Base-by-base conservation (phyloP, 1,140 invertebrate genomes). In the Anagrus nilaparvatae region DNA sequence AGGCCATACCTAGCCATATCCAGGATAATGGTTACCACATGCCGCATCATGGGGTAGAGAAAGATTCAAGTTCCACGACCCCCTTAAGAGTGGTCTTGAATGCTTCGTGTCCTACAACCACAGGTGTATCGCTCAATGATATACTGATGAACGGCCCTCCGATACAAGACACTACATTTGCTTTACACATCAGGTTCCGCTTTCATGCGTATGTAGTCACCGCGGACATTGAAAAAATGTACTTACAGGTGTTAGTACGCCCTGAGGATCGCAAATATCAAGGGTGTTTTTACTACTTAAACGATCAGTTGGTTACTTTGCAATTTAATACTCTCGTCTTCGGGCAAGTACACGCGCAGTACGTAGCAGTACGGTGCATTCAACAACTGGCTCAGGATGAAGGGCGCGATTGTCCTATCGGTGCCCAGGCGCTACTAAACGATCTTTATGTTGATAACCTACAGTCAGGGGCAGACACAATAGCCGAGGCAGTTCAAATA, bases 161-260 rank as follows among this genome's bases (percentile, higher is more conserved):
- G n/a, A n/a, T n/a, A n/a, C n/a, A n/a, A n/a, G n/a, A n/a, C n/a
- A n/a, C n/a, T n/a, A n/a, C n/a, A n/a, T n/a, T n/a, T n/a, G n/a
- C n/a, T n/a, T n/a, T n/a, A n/a, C n/a, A n/a, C n/a, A n/a, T 29
- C 2, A 4, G 16, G 5, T 30, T 28, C 10, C 17, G 24, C 2
- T 2, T 19, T 3, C 45, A 56, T 46, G 19, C 40, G 19, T 45
- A 49, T 30, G 60, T 55, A 5, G 38, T 61, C 14, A 53, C 48
- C 12, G 56, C 55, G 0, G 65, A 67, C 41, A 56, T 66, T 6
- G 38, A 46, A 13, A 64, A 69, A 43, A 65, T 65, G 60, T 64
- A 59, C 48, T 33, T 57, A 16, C 54, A 59, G 32, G 51, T 65
- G 16, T 33, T 32, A n/a, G 44, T 67, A 7, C 35, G 49, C 21